Percentiles rank a stretch among this genome's conserved stretches.
These are phyloP conservation scores for Mixornis gularis DNA, from an alignment of 2,113 vertebrate genomes.

Conservation along the genomic window DNA sequence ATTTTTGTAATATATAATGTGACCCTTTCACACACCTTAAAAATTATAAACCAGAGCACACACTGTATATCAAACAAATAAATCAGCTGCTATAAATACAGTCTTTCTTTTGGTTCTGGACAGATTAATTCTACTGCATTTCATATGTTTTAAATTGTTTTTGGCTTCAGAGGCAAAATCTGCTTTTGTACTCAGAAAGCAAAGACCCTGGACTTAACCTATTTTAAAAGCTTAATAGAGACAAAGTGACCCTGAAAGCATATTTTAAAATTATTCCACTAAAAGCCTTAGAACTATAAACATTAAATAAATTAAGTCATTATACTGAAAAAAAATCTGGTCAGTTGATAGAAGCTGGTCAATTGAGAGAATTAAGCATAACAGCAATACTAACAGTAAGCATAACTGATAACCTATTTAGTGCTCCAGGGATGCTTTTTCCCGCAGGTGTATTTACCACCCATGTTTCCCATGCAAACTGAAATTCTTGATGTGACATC, in stretches of 20 bases:
- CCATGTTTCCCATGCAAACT: neutral
- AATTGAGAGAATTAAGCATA: neutral
- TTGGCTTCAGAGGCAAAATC: conserved; percentile 37
- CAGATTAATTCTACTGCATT: conserved; percentile 58
- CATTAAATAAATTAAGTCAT: conserved; percentile 28
- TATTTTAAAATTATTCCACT: conserved; percentile 14
- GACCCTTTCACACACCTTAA: conserved; percentile 68
- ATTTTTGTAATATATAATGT: conserved; percentile 70
- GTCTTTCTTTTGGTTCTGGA: conserved; percentile 59
- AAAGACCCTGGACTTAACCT: conserved; percentile 14
- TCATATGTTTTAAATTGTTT: conserved; percentile 62
- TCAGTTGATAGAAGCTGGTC: neutral
- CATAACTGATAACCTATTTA: neutral
- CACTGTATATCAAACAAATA: conserved; percentile 72
- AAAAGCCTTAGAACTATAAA: conserved; percentile 40
- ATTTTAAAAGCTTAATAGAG: conserved; percentile 48
- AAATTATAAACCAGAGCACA: conserved; percentile 73
- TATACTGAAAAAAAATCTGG: neutral
- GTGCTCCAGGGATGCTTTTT: neutral
- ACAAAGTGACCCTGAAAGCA: neutral
- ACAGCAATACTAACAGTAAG: neutral
- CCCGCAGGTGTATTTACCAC: neutral
- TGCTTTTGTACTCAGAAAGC: conserved; percentile 37
- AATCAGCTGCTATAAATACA: conserved; percentile 68
- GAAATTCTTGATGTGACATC: neutral